phyloP scores from a whole-genome alignment of 2,797 vertebrate genomes.

The Sebastes kiyomatsui region DNA sequence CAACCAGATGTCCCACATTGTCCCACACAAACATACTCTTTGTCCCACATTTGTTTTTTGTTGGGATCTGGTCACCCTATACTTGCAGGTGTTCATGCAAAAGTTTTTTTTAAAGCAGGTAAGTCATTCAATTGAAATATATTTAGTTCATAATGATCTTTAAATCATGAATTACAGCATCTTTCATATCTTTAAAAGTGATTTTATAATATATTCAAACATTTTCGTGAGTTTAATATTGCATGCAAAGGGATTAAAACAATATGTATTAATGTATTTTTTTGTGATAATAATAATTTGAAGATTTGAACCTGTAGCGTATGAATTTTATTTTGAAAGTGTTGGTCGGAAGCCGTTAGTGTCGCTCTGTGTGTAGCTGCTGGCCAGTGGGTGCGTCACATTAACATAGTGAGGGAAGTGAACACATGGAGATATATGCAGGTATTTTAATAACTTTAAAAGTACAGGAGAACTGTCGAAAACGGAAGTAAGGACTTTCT shows the following conservation, averaged over 20 bases:
- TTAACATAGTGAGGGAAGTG: background rate
- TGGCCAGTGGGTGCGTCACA: background rate
- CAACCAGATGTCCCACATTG: too few species aligned
- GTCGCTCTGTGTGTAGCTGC: background rate
- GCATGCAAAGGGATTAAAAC: rapidly evolving
- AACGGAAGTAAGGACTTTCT: background rate
- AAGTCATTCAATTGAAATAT: background rate
- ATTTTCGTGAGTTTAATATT: background rate
- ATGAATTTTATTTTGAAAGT: constrained; percentile 50
- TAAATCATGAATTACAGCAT: background rate
- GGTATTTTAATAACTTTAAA: background rate
- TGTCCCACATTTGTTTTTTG: too few species aligned
- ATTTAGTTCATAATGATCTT: background rate
- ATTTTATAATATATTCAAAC: background rate
- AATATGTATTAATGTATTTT: too few species aligned
- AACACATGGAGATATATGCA: background rate
- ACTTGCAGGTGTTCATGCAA: background rate
- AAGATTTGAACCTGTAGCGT: too few species aligned
- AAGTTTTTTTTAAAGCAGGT: background rate
- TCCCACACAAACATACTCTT: too few species aligned
- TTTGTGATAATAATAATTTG: background rate
- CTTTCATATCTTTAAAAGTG: background rate
- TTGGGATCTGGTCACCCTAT: background rate
- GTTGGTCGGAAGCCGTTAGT: background rate
- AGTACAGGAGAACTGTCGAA: background rate